Evolutionary conservation across 2,113 vertebrate species (phyloP), one percentile per base, ranked within the genome.

Genomic region (Toxostoma redivivum): DNA sequence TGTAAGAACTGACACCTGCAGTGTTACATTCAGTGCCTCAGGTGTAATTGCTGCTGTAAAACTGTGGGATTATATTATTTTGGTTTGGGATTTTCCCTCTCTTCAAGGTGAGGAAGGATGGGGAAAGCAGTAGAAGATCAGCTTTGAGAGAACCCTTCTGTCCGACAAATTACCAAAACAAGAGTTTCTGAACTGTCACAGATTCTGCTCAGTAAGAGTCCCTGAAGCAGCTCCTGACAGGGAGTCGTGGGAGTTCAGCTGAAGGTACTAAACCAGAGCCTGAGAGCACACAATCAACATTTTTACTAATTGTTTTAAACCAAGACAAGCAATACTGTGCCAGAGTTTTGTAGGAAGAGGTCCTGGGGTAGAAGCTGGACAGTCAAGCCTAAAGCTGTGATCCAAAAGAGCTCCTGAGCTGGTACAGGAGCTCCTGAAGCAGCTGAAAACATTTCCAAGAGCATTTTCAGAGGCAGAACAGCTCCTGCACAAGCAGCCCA

Each of bases 211-310:
- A 45, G 20, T 5, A 5, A 0, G 37, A 48, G 16, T 12, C 31
- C 17, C 30, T 48, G 64, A 56, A 65, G 37, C 45, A 77, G 45
- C 67, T 60, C 3, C 54, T n/a, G 42, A 6, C 28, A 48, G n/a
- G 45, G 21, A 69, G 9, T 7, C 0, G 0, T 4, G 8, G 18
- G 12, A 61, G 2, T 20, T 42, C 25, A 18, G 15, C 0, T 53
- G 10, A 22, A 35, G 27, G 33, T 21, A 47, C 35, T 15, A 47
- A 88, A 30, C 10, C 30, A 58, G 28, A 74, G 21, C 6, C 12
- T 24, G 30, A 79, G 11, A 50, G 7, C 44, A 15, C 44, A 24
- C 11, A 45, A 74, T 2, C 27, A 35, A 51, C 18, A 7, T 5
- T 60, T 23, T 66, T 8, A 40, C 16, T 30, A 1, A 14, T 31